These are phyloP conservation scores for Eutolmus rufibarbis DNA, from an alignment of 2,888 invertebrate species.

Conservation along the genomic window DNA sequence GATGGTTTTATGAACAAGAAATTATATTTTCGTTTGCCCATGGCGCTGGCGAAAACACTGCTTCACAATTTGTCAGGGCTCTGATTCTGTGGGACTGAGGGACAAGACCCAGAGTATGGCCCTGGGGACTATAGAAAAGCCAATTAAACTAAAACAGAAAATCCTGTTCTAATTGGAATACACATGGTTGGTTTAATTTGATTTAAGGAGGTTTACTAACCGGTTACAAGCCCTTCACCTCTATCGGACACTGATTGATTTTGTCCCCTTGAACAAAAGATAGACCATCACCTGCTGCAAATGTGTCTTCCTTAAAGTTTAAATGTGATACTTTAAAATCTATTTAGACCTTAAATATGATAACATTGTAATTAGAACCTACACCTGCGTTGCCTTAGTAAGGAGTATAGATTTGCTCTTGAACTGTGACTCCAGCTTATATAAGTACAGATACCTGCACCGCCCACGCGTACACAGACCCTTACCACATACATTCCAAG, in stretches of 20 bases:
- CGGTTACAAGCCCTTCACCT: not conserved
- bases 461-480: not conserved
- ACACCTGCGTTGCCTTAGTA: not conserved
- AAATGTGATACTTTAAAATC: not conserved
- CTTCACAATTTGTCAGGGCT: not conserved
- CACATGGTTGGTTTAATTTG: not conserved
- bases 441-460: not conserved
- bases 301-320: not conserved
- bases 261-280: not conserved
- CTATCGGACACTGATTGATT: not conserved
- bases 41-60: not conserved
- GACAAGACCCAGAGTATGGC: not conserved
- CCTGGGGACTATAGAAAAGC: not conserved
- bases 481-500: not conserved
- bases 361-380: not conserved
- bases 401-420: not conserved
- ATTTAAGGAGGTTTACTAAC: not conserved
- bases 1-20: not conserved
- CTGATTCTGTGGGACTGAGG: not conserved
- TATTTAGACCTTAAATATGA: not conserved
- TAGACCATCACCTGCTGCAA: not conserved
- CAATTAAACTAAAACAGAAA: not conserved
- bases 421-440: not conserved
- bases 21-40: not conserved
- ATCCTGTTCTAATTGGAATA: not conserved